Conservation (phyloP, 1,140 invertebrate genomes). For the Microplitis demolitor region DNA sequence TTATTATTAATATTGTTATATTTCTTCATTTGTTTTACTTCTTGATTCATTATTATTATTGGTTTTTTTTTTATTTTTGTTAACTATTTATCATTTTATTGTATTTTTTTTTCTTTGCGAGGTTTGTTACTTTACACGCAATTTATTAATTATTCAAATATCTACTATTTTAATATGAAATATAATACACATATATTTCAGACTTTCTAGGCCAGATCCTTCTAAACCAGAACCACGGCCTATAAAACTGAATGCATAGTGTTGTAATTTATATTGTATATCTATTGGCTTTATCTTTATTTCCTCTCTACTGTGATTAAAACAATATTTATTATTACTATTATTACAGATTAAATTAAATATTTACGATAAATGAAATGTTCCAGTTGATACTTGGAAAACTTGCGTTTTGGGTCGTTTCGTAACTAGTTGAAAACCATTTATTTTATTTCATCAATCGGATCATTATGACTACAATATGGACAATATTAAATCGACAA, state of each 20-base stretch:
- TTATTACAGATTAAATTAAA: too few relatives aligned
- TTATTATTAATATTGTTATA: too few relatives aligned
- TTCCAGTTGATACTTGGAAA: background rate
- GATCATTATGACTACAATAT: too few relatives aligned
- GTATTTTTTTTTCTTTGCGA: slow-evolving; percentile 53
- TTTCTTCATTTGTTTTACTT: too few relatives aligned
- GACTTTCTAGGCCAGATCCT: slow-evolving; percentile 56
- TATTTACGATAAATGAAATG: background rate
- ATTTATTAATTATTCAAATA: slow-evolving; percentile 53
- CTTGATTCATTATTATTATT: too few relatives aligned
- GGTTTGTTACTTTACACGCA: slow-evolving; percentile 57
- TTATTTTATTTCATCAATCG: too few relatives aligned
- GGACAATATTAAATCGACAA: too few relatives aligned
- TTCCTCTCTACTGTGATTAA: slow-evolving; percentile 47
- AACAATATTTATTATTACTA: slow-evolving; percentile 7
- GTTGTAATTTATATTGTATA: slow-evolving; percentile 46
- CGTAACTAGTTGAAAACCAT: too few relatives aligned
- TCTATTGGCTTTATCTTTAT: slow-evolving; percentile 45
- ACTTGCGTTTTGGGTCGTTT: background rate
- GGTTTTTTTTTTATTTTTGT: too few relatives aligned
- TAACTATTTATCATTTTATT: too few relatives aligned
- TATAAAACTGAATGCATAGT: slow-evolving; percentile 50
- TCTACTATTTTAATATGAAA: slow-evolving; percentile 59
- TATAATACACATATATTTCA: slow-evolving; percentile 60
- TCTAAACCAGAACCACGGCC: slow-evolving; percentile 26